Evolutionary conservation across 2,797 vertebrate species (phyloP).

Genomic region (Phoeniculus purpureus): DNA sequence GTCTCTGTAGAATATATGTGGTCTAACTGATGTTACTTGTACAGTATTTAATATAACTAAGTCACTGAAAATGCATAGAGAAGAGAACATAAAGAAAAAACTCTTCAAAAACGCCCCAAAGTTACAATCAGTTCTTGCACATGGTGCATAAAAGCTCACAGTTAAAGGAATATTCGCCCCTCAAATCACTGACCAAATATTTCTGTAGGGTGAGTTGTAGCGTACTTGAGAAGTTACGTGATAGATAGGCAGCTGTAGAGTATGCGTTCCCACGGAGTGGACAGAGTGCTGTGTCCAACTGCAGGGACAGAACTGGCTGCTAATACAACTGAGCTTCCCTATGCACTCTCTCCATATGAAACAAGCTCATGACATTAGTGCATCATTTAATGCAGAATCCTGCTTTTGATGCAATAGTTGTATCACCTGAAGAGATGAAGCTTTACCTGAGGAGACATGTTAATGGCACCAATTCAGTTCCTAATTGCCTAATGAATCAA

Average conservation of each 20-base stretch:
- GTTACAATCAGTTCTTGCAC: not conserved
- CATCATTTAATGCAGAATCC: not conserved
- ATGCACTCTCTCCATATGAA: not conserved
- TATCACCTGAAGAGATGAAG: not conserved
- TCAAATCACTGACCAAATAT: not conserved
- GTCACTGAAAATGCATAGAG: not conserved
- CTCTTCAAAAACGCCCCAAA: too few relatives aligned
- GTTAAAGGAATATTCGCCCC: not conserved
- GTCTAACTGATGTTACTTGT: not conserved
- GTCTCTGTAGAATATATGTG: not conserved
- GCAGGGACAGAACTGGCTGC: not conserved
- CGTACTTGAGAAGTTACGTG: not conserved
- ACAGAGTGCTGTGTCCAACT: not conserved
- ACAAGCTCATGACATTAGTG: not conserved
- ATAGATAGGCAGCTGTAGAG: not conserved
- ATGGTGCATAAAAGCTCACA: not conserved
- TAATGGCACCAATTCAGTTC: not conserved
- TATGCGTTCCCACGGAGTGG: not conserved
- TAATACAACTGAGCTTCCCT: not conserved
- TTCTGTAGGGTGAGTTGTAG: not conserved
- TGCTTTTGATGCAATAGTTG: not conserved
- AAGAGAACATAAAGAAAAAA: not conserved
- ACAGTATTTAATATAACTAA: not conserved
- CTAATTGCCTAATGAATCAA: not conserved
- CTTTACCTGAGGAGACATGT: not conserved